A percentile compares a stretch with the other conserved stretches of the same genome.
These are phyloP conservation scores for Euclidia mi DNA, from an alignment of 2,888 invertebrate species.

Conservation along the genomic window DNA sequence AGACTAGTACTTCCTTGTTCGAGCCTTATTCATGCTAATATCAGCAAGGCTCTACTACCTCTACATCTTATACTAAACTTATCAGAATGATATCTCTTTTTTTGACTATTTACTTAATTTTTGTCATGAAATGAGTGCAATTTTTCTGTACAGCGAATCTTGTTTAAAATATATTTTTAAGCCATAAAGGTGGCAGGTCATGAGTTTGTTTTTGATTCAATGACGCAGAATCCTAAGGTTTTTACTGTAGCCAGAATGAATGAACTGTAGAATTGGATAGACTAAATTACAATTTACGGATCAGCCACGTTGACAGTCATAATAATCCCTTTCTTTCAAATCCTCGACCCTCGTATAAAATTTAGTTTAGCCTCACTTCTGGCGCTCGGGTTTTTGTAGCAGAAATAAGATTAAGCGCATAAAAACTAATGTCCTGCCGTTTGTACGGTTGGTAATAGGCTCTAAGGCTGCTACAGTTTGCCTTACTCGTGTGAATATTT, in stretches of 20 bases:
- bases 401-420: constrained; percentile 14
- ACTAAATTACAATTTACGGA: constrained; percentile 26
- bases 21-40: no score
- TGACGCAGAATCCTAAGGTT: no score
- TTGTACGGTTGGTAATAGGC: neutral
- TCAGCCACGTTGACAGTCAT: constrained; percentile 31
- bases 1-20: no score
- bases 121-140: no score
- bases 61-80: no score
- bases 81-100: no score
- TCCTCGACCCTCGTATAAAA: constrained; percentile 35
- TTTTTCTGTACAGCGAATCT: no score
- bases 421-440: constrained; percentile 15
- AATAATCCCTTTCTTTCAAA: constrained; percentile 27
- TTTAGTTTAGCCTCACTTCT: constrained; percentile 27
- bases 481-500: constrained; percentile 1
- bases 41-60: no score
- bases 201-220: no score
- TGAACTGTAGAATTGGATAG: neutral
- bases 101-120: no score
- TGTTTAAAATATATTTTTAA: no score
- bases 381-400: constrained; percentile 21
- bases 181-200: no score
- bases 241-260: constrained; percentile 2
- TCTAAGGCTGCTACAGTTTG: neutral